These are phyloP conservation scores for Sebastes hubbsi DNA, from an alignment of 2,797 vertebrate species.

Conservation along the genomic window DNA sequence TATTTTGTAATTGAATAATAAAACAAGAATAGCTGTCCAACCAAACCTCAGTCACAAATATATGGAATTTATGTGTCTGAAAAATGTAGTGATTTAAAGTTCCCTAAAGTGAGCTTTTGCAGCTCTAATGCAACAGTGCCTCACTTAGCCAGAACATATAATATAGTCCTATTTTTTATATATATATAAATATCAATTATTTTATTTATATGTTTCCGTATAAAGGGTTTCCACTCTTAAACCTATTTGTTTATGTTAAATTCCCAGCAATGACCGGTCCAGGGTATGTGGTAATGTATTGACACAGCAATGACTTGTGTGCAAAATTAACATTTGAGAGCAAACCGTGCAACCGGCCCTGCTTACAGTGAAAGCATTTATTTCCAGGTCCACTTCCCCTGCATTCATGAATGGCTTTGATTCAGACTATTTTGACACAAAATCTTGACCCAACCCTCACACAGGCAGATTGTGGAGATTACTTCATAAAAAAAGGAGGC, in stretches of 20 bases:
- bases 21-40: neutral
- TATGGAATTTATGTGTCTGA: neutral
- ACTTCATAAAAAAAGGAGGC: conserved; percentile 22
- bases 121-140: neutral
- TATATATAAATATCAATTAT: neutral
- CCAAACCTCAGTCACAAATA: neutral
- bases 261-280: conserved; percentile 38
- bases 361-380: conserved; percentile 78
- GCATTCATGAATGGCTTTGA: conserved; percentile 81
- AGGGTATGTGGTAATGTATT: conserved; percentile 78
- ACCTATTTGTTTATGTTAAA: conserved; percentile 53
- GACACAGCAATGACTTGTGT: conserved; percentile 78
- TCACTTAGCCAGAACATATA: neutral
- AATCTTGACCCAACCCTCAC: conserved; percentile 55
- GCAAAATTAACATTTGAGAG: conserved; percentile 67
- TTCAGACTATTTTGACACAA: conserved; percentile 77
- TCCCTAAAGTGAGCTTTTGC: neutral
- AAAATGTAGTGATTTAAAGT: neutral
- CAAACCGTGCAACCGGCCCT: conserved; percentile 40
- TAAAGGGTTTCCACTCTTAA: conserved; percentile 40
- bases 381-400: conserved; percentile 75
- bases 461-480: conserved; percentile 51
- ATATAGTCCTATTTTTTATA: neutral
- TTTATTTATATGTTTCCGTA: neutral
- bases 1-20: neutral